A percentile compares a stretch with the other conserved stretches of the same genome.
Evolutionary conservation across 2,113 vertebrate genomes (phyloP).

Genomic region (Clarias batrachus): DNA sequence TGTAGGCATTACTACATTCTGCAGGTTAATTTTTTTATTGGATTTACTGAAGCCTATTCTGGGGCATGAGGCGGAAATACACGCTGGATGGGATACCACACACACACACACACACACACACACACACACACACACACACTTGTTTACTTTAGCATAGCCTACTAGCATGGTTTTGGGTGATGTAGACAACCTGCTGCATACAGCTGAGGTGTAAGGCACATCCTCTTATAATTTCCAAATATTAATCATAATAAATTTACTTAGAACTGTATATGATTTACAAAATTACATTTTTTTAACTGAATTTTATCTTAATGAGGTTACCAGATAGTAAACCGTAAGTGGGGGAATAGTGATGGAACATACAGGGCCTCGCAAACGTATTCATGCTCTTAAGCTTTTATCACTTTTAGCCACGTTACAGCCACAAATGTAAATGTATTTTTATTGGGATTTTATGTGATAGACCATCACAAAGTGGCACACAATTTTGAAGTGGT

Average conservation of each 20-base stretch:
- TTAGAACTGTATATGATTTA: neutral
- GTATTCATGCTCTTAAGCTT: too few relatives aligned
- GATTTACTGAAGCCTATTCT: neutral
- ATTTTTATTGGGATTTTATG: too few relatives aligned
- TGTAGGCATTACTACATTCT: neutral
- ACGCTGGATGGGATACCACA: neutral
- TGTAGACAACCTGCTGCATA: neutral
- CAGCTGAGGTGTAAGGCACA: neutral
- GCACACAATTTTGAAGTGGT: too few relatives aligned
- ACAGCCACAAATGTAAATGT: too few relatives aligned
- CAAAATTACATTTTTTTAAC: neutral
- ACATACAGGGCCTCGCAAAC: too few relatives aligned
- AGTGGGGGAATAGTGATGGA: neutral
- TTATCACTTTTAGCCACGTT: too few relatives aligned
- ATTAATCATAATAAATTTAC: neutral
- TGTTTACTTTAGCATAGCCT: neutral
- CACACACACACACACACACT: neutral
- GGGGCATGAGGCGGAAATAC: neutral
- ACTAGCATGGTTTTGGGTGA: too few relatives aligned
- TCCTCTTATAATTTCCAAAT: neutral
- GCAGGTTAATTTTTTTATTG: neutral
- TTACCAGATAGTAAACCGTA: neutral
- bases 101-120: neutral
- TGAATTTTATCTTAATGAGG: neutral
- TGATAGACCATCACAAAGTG: too few relatives aligned